Evolutionary conservation across 2,797 vertebrate species (phyloP).

Genomic region (Trachurus trachurus): DNA sequence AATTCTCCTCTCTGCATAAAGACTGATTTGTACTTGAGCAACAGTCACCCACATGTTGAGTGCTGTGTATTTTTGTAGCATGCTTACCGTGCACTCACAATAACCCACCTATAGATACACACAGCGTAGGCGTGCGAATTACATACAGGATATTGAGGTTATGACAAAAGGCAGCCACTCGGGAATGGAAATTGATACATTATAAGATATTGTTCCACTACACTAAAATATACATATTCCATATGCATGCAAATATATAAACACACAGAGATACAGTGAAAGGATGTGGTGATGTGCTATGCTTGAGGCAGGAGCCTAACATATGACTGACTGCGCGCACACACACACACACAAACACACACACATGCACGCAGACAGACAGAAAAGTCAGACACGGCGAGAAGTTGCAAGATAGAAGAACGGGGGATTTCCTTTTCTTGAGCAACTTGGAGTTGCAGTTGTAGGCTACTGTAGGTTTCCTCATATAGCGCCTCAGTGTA

Average conservation of each 20-base stretch:
- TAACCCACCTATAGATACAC: background rate
- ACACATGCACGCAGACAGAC: background rate
- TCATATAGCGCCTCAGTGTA: constrained; percentile 6
- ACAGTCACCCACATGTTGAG: background rate
- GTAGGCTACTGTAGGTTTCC: constrained; percentile 9
- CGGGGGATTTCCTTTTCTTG: constrained; percentile 57
- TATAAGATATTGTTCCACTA: constrained; percentile 33
- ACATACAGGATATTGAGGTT: constrained; percentile 59
- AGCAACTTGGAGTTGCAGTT: constrained; percentile 35
- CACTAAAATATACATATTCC: constrained; percentile 27
- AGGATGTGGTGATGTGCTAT: constrained; percentile 72
- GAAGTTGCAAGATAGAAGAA: constrained; percentile 17
- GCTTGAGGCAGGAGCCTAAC: constrained; percentile 37
- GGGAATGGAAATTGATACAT: constrained; percentile 52
- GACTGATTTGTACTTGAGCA: background rate
- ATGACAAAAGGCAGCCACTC: constrained; percentile 23
- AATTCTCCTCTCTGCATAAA: background rate
- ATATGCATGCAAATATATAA: constrained; percentile 22
- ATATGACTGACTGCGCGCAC: constrained; percentile 51
- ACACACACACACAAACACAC: background rate
- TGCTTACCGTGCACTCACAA: background rate
- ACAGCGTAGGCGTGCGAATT: constrained; percentile 15
- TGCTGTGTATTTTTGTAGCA: background rate
- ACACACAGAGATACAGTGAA: constrained; percentile 28
- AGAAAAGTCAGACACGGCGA: constrained; percentile 36